Base-by-base conservation (phyloP, 1,140 invertebrate genomes). In the Drosophila kikkawai region DNA sequence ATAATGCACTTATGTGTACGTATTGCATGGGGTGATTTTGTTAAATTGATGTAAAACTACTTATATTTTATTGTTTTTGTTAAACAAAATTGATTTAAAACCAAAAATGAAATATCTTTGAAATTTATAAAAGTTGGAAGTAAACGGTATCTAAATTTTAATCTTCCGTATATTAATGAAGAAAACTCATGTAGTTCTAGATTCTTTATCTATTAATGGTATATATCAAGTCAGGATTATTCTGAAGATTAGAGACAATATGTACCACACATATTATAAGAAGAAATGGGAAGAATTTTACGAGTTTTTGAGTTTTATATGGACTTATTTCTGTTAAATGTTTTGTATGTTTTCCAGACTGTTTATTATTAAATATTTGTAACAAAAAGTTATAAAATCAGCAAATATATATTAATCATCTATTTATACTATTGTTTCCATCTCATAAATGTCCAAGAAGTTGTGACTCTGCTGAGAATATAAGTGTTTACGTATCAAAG, bases 1-100 rank as follows among this genome's bases (percentile, higher is more conserved):
- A 79, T 79, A 71, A 79, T 78, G 75, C 75, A 78, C 41, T 76
- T 76, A 76, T 65, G 73, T 45, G 17, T 58, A 15, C 29, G 61
- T 76, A 67, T 42, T 53, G 51, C 42, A 41, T n/a, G 48, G 56
- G 26, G 57, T 29, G 74, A 58, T 60, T 60, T 60, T n/a, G 56
- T 36, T 53, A 53, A 19, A 56, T 47, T 55, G 19, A 19, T 57
- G 56, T 78, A 63, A 70, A 56, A 61, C 13, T 11, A 15, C 9
- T 4, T 13, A 17, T 17, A 9, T 36, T 32, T 45, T 22, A 34
- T 11, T 22, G 8, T 19, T 53, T 53, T 36, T 37, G 32, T 22
- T 58, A 17, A 7, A 42, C 9, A 13, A 7, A 4, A 17, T n/a
- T 7, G 5, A 32, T 17, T 13, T 7, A 37, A n/a, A n/a, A n/a